Evolutionary conservation across 2,888 invertebrate species (phyloP).

Genomic region (Ichneumon xanthorius): DNA sequence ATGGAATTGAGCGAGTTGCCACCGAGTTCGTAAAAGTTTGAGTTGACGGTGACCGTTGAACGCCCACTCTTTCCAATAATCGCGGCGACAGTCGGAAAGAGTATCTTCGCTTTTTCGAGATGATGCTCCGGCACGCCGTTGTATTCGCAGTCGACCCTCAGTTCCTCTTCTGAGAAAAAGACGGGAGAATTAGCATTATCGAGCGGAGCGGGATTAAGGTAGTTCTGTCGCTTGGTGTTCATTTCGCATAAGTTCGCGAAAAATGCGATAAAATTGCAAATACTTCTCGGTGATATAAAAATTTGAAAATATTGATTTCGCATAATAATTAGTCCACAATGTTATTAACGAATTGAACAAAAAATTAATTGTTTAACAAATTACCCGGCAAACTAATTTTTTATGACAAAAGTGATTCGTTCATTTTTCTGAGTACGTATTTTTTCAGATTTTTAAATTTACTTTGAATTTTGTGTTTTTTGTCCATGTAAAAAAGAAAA

Average conservation of each 20-base stretch:
- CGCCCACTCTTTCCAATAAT: slow-evolving; percentile 90
- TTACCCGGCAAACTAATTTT: too few species aligned
- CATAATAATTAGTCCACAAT: too few species aligned
- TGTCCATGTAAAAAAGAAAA: too few species aligned
- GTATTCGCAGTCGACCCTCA: slow-evolving; percentile 89
- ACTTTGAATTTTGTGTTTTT: too few species aligned
- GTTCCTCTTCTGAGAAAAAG: slow-evolving; percentile 85
- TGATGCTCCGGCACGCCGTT: slow-evolving; percentile 87
- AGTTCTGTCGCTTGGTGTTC: too few species aligned
- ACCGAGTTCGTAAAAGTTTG: slow-evolving; percentile 94
- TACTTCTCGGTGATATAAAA: too few species aligned
- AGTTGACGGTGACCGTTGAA: slow-evolving; percentile 87
- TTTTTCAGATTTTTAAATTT: too few species aligned
- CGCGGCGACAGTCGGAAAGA: slow-evolving; percentile 91
- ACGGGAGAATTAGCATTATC: slow-evolving; percentile 30
- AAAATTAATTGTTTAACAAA: too few species aligned
- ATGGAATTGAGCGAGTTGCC: slow-evolving; percentile 95
- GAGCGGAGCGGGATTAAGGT: background rate
- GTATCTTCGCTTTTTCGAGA: slow-evolving; percentile 88
- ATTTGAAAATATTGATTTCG: too few species aligned
- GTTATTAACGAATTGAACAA: too few species aligned
- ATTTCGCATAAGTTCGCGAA: background rate
- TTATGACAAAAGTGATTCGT: too few species aligned
- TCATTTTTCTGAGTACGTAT: too few species aligned
- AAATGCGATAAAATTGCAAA: background rate